These are phyloP conservation scores for Leucopsar rothschildi DNA, from an alignment of 2,113 vertebrate species.

Conservation along the genomic window DNA sequence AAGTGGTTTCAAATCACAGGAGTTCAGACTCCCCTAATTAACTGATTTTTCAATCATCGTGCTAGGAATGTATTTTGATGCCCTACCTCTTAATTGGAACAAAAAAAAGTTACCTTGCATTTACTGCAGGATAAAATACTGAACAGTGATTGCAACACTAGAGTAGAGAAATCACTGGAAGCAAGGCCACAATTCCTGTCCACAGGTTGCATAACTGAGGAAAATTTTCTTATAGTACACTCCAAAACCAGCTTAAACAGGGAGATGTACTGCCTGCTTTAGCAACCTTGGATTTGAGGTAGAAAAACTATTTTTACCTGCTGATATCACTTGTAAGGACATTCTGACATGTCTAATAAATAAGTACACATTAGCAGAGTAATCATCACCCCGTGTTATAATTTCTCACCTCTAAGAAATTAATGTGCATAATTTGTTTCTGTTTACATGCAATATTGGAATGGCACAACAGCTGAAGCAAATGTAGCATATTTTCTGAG, in stretches of 20 bases:
- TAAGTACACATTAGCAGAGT: slow-evolving; percentile 24
- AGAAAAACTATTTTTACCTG: neutral
- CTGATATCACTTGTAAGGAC: neutral
- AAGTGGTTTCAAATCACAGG: neutral
- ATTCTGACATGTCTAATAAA: neutral
- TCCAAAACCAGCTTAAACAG: neutral
- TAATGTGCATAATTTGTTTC: slow-evolving; percentile 17
- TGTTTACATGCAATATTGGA: slow-evolving; percentile 34
- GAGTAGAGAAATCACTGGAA: neutral
- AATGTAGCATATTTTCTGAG: neutral
- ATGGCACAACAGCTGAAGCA: slow-evolving; percentile 22
- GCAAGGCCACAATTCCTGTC: neutral
- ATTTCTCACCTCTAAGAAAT: slow-evolving; percentile 30
- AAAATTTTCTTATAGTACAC: neutral
- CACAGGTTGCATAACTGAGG: neutral
- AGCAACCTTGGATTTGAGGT: neutral
- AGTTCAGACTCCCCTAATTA: neutral
- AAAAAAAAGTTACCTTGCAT: neutral
- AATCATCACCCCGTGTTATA: neutral
- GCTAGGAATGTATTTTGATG: neutral
- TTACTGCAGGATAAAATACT: neutral
- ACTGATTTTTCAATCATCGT: neutral
- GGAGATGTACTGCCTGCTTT: neutral
- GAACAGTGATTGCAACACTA: neutral
- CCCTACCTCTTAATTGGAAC: neutral